A percentile compares a stretch with the other conserved stretches of the same genome.
These are phyloP conservation scores for Varanus komodoensis DNA, from an alignment of 2,113 vertebrate genomes.

Conservation along the genomic window DNA sequence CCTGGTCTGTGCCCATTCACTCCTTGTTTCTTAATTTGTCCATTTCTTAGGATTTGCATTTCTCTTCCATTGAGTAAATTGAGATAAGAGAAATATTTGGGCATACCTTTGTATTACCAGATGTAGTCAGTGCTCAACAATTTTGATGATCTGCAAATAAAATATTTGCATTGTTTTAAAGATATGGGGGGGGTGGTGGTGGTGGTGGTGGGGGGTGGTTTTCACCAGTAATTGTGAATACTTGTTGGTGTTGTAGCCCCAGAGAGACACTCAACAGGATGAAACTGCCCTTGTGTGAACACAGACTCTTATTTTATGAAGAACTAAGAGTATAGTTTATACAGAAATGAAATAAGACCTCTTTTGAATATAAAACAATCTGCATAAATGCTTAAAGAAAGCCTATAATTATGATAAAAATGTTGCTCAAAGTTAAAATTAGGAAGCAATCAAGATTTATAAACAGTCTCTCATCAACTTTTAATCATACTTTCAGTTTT, in stretches of 20 bases:
- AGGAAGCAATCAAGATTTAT: slow-evolving; percentile 91
- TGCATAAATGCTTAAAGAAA: slow-evolving; percentile 88
- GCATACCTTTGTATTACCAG: not conserved
- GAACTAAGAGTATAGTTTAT: slow-evolving; percentile 83
- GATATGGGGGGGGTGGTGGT: not conserved
- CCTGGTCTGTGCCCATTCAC: not conserved
- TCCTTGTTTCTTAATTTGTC: not conserved
- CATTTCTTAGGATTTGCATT: not conserved
- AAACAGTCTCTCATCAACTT: slow-evolving; percentile 88
- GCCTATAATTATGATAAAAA: slow-evolving; percentile 90
- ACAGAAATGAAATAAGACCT: slow-evolving; percentile 82
- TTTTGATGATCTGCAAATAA: not conserved
- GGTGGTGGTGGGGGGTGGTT: not conserved
- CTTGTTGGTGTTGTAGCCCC: slow-evolving; percentile 21
- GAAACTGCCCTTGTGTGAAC: slow-evolving; percentile 61
- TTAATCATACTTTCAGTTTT: slow-evolving; percentile 84
- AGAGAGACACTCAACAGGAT: not conserved
- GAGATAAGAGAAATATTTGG: not conserved
- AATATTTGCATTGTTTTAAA: not conserved
- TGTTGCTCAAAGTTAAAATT: slow-evolving; percentile 90
- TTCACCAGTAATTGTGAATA: slow-evolving; percentile 10
- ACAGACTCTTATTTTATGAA: slow-evolving; percentile 78
- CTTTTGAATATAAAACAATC: slow-evolving; percentile 85
- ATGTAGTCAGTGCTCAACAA: not conserved
- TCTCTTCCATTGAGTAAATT: not conserved